Evolutionary conservation across 2,888 invertebrate species (phyloP), one percentile per base, ranked within the genome.

Genomic region (Saturnia japonica): DNA sequence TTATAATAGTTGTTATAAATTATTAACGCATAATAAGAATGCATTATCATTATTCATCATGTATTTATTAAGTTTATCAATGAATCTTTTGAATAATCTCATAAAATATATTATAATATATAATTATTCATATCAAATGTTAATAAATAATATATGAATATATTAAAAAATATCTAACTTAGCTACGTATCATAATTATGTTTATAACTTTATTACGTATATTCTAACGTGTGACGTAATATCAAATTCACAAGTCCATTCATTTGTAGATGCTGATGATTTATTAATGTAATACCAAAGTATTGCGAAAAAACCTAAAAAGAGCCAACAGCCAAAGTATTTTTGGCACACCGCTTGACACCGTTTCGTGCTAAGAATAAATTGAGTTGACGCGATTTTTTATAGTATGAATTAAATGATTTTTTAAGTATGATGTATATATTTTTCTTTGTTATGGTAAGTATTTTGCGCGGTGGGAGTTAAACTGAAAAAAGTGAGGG

Each of bases 301-400:
- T 64, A 47, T 73, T 78, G 72, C 71, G 74, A 75, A 72, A 67
- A 73, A 73, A 76, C 72, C 70, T 74, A 64, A 71, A 76, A 73
- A 72, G 74, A 77, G 73, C 72, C 70, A 74, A 64, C 73, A 70
- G 71, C 74, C 67, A 73, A 75, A 70, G 68, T 71, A 74, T 76
- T 80, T 60, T 77, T 75, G 74, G 76, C 72, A 69, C 72, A 73
- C 75, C 40, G 47, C 71, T 69, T 68, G 77, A 75, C 81, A 77
- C 73, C 67, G 72, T 76, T 82, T 72, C 82, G 77, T 74, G 80
- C 69, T 62, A 70, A 75, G 77, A 80, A 78, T 82, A 77, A 73
- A 71, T 74, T 34, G 67, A 69, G 72, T 72, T 67, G n/a, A 9
- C 34, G 28, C 40, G 64, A 11, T 64, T 40, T 19, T 64, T 64